phyloP scores from a whole-genome alignment of 2,888 invertebrate species.

The Drosophila rubida region DNA sequence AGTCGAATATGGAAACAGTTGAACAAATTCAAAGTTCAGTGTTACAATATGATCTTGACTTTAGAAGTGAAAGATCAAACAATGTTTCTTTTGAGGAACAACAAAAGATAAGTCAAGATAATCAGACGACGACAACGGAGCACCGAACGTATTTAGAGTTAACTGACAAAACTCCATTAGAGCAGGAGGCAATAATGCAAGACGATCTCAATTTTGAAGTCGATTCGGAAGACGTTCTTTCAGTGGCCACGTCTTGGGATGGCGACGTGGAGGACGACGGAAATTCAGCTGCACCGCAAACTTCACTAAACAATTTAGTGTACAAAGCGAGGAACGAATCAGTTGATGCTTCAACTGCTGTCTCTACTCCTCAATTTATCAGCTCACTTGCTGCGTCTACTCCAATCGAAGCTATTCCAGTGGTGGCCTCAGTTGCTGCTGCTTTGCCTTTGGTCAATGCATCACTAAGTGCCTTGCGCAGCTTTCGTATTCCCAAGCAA shows the following conservation, averaged over 20 bases:
- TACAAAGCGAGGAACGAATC: too few species aligned
- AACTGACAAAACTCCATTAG: slow-evolving; percentile 31
- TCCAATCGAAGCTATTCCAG: neutral
- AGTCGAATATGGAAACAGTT: neutral
- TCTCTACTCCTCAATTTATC: neutral
- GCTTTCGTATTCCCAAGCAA: slow-evolving; percentile 19
- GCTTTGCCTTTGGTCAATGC: neutral
- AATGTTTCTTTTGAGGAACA: neutral
- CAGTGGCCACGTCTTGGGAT: slow-evolving; percentile 56
- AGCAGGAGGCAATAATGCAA: slow-evolving; percentile 9
- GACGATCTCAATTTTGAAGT: slow-evolving; percentile 39
- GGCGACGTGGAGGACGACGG: slow-evolving; percentile 40
- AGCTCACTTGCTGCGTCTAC: neutral
- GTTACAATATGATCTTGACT: neutral
- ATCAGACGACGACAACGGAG: neutral
- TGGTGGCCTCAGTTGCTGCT: neutral
- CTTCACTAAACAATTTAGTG: neutral
- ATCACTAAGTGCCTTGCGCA: neutral
- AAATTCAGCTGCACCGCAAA: neutral
- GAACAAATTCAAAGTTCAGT: neutral
- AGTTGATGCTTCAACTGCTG: neutral
- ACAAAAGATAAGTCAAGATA: neutral
- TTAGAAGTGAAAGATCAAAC: neutral
- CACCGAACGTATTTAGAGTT: neutral
- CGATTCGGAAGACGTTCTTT: slow-evolving; percentile 41